Evolutionary conservation across 2,113 vertebrate genomes (phyloP), one percentile per base, ranked within the genome.

Genomic region (Pterocles gutturalis): DNA sequence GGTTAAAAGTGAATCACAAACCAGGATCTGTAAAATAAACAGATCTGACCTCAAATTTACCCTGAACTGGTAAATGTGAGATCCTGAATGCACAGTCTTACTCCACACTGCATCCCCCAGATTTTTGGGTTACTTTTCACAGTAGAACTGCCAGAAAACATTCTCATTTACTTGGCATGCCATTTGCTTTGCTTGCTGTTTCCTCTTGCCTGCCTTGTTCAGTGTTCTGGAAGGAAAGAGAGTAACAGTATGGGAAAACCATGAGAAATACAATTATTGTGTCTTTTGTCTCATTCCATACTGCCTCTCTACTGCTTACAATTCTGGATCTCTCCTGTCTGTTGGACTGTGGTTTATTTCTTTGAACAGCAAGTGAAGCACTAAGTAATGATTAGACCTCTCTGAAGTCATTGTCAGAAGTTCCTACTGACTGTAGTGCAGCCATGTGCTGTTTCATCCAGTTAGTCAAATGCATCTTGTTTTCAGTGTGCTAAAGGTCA

Each of bases 41-140:
- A 58, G 3, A 36, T 80, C 57, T 80, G 49, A 38, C 33, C 36
- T 29, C 12, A 24, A 66, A 60, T 82, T 72, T 87, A 69, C 34
- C 11, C 16, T 55, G 19, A 83, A 11, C 15, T 66, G 53, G 11
- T 93, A 24, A 45, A 24, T 76, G 13, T 89, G 38, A 7, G 31
- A 26, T 72, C 36, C 62, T 72, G n/a, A 80, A 46, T 83, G 13
- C 11, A 25, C 12, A 9, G 21, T 75, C 38, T 21, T 84, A 6
- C 9, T 77, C 31, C 1, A 4, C 2, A 16, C 34, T 43, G 53
- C 41, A 28, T 4, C 6, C 16, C 6, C 5, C 15, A 17, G 4
- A n/a, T 25, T 31, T 64, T 73, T 60, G 75, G 5, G 11, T 76
- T 53, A 17, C 26, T 90, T 83, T 83, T 57, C 43, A n/a, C 48